A percentile compares a stretch with the other conserved stretches of the same genome.
phyloP scores from a whole-genome alignment of 2,797 vertebrate genomes.

The Chrysocyon brachyurus region DNA sequence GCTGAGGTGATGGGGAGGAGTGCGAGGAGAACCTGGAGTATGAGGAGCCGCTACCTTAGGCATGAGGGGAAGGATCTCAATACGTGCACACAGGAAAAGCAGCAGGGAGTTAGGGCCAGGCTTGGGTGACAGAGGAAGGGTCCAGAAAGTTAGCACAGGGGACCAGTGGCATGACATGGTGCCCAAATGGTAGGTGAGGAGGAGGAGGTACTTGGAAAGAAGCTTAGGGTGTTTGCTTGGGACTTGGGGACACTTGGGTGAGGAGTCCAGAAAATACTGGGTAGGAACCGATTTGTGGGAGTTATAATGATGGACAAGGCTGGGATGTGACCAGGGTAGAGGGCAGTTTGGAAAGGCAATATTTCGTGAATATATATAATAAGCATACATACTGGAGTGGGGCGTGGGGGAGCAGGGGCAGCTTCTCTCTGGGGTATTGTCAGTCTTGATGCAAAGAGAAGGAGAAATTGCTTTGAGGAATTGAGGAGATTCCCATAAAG shows the following conservation, averaged over 20 bases:
- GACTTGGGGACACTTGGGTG: constrained; percentile 12
- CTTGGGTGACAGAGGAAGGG: background rate
- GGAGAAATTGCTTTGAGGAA: constrained; percentile 17
- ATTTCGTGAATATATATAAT: background rate
- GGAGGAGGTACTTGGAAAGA: background rate
- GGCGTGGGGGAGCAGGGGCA: background rate
- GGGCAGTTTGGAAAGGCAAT: background rate
- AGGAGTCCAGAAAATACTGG: background rate
- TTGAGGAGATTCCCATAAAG: background rate
- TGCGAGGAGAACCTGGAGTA: constrained; percentile 1
- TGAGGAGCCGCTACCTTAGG: background rate
- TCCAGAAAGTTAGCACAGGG: background rate
- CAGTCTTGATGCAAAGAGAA: constrained; percentile 39
- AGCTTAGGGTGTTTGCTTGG: background rate
- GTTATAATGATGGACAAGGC: background rate
- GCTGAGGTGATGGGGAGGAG: background rate
- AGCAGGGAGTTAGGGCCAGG: background rate
- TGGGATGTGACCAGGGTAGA: background rate
- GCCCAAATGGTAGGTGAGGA: background rate
- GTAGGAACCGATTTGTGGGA: background rate
- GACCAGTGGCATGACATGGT: background rate
- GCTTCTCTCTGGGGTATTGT: background rate
- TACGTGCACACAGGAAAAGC: background rate
- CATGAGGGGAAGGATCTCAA: background rate
- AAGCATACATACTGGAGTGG: background rate